Conservation (phyloP, 2,113 vertebrate genomes). For the Fregetta grallaria region DNA sequence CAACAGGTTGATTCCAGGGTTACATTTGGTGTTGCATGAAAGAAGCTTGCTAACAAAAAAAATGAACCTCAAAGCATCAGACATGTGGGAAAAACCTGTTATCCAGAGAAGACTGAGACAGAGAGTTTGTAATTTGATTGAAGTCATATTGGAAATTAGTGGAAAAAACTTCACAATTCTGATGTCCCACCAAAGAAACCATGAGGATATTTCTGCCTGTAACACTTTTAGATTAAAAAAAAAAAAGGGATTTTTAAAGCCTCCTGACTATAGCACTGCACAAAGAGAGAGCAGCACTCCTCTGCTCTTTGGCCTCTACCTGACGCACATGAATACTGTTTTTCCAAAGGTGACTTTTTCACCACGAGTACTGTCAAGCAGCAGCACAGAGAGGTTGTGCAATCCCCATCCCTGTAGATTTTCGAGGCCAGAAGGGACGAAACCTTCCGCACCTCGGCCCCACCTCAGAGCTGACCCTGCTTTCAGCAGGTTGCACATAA, state of each 20-base stretch:
- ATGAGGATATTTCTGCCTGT: not conserved
- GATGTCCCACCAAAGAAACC: not conserved
- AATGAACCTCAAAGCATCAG: not conserved
- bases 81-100: not conserved
- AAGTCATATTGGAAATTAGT: not conserved
- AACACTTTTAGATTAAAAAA: not conserved
- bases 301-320: not conserved
- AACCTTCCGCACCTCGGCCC: not conserved
- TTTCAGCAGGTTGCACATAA: too few relatives aligned
- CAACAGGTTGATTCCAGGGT: not conserved
- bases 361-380: not conserved
- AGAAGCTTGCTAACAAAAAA: not conserved
- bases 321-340: rapidly evolving
- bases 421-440: not conserved
- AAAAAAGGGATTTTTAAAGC: not conserved
- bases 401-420: not conserved
- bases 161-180: too few relatives aligned
- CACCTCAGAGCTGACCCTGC: not conserved
- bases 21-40: not conserved
- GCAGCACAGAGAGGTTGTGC: not conserved
- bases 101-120: not conserved
- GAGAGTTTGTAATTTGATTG: too few relatives aligned
- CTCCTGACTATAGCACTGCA: rapidly evolving
- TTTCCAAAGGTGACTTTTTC: not conserved
- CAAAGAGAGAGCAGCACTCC: not conserved